Percentiles rank a stretch among this genome's conserved stretches.
Evolutionary conservation across 2,797 vertebrate species (phyloP).

Genomic region (Platalea minor): DNA sequence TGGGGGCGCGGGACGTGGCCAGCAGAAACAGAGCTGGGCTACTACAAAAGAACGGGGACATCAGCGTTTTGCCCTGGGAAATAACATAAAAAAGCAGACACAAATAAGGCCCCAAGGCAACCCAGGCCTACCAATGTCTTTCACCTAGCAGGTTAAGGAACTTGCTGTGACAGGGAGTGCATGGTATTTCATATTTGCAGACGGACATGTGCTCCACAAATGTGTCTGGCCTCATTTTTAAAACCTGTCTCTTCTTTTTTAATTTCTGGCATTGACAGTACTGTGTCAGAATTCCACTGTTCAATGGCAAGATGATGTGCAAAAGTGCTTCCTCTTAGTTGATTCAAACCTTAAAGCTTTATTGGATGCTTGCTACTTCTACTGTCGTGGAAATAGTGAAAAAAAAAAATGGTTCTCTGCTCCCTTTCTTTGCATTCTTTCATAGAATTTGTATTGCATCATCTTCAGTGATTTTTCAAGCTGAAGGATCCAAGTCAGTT

Average conservation of each 20-base stretch:
- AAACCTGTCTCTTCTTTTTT: background rate
- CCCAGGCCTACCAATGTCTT: accelerated
- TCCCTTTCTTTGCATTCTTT: background rate
- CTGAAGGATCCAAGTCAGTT: background rate
- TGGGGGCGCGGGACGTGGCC: background rate
- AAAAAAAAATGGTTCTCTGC: background rate
- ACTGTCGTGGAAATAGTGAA: background rate
- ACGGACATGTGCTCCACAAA: accelerated
- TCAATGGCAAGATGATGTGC: background rate
- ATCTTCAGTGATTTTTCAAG: background rate
- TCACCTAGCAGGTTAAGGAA: background rate
- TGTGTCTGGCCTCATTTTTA: background rate
- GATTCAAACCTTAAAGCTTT: background rate
- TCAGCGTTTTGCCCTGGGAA: accelerated
- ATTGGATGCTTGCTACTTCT: background rate
- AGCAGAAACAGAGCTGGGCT: too few species aligned
- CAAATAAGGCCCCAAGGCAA: accelerated
- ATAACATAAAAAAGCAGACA: accelerated
- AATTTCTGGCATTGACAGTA: background rate
- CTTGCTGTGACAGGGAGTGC: accelerated
- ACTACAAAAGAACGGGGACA: accelerated
- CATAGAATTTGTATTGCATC: background rate
- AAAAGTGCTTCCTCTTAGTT: background rate
- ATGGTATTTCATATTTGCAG: accelerated
- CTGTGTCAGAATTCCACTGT: background rate